phyloP scores from a whole-genome alignment of 1,140 invertebrate genomes.

The Neodiprion lecontei region DNA sequence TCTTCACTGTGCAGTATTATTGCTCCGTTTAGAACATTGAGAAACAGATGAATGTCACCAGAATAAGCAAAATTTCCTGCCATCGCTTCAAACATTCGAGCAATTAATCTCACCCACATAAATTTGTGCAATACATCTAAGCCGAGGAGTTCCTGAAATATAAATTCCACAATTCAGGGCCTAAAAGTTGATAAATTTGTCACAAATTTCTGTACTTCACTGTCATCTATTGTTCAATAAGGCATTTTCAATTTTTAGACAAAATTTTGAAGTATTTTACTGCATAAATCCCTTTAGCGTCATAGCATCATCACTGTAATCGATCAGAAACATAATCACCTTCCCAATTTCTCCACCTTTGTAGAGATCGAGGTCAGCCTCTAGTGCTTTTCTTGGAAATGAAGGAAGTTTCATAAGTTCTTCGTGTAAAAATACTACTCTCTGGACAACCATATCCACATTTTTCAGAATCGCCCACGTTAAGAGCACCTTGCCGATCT shows the following conservation, averaged over 20 bases:
- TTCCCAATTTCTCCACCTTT: slow-evolving; percentile 90
- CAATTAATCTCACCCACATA: slow-evolving; percentile 96
- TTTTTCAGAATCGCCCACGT: slow-evolving; percentile 92
- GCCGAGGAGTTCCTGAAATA: slow-evolving; percentile 81
- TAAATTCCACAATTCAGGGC: too few relatives aligned
- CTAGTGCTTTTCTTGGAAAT: slow-evolving; percentile 97
- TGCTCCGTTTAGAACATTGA: slow-evolving; percentile 97
- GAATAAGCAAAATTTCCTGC: slow-evolving; percentile 98
- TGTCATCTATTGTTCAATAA: too few relatives aligned
- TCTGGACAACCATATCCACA: slow-evolving; percentile 92
- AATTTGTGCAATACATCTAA: slow-evolving; percentile 98
- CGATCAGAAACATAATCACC: slow-evolving; percentile 54
- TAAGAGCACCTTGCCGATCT: slow-evolving; percentile 93
- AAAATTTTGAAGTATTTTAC: slow-evolving; percentile 13
- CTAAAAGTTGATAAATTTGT: too few relatives aligned
- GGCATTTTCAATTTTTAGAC: too few relatives aligned
- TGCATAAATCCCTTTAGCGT: neutral
- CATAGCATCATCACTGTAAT: neutral
- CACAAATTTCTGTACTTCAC: too few relatives aligned
- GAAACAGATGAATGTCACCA: slow-evolving; percentile 95
- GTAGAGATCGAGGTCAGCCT: slow-evolving; percentile 94
- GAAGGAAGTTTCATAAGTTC: slow-evolving; percentile 98
- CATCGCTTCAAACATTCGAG: slow-evolving; percentile 98
- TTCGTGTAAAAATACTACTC: slow-evolving; percentile 98
- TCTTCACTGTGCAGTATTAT: slow-evolving; percentile 97